Evolutionary conservation across 2,888 invertebrate genomes (phyloP).

Genomic region (Cosmorhoe ocellata): DNA sequence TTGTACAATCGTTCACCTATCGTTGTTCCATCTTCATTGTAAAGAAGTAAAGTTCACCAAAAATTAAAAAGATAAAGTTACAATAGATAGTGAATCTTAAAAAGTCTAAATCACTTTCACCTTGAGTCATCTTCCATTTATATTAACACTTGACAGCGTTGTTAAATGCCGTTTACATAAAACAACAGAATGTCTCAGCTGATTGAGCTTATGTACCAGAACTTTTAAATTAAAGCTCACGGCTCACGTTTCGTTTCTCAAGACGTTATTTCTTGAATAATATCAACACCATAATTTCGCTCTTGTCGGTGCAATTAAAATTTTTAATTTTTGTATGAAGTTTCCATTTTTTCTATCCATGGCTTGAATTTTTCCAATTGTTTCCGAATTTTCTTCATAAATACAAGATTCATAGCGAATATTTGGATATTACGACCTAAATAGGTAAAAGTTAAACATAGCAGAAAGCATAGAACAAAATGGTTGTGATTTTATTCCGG

Average conservation of each 20-base stretch:
- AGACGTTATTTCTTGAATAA: too few species aligned
- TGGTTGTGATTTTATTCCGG: too few species aligned
- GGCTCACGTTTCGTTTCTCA: neutral
- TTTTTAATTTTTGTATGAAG: too few species aligned
- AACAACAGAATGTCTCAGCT: neutral
- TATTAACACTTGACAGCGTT: neutral
- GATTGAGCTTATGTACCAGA: neutral
- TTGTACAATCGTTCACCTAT: slow-evolving; percentile 6
- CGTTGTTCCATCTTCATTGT: neutral
- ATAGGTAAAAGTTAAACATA: too few species aligned
- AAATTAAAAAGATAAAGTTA: slow-evolving; percentile 13
- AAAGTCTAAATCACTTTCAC: slow-evolving; percentile 27
- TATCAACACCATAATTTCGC: too few species aligned
- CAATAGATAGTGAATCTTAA: slow-evolving; percentile 24
- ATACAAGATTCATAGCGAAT: too few species aligned
- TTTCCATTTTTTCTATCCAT: too few species aligned
- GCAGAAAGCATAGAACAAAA: too few species aligned
- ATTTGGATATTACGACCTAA: too few species aligned
- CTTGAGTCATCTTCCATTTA: slow-evolving; percentile 8
- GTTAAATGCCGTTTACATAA: slow-evolving; percentile 16
- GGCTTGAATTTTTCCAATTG: too few species aligned
- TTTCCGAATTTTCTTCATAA: too few species aligned
- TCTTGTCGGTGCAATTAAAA: too few species aligned
- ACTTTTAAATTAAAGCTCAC: neutral
- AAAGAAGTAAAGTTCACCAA: slow-evolving; percentile 6